Base-by-base conservation (phyloP, 2,113 vertebrate genomes). In the Larimichthys crocea region DNA sequence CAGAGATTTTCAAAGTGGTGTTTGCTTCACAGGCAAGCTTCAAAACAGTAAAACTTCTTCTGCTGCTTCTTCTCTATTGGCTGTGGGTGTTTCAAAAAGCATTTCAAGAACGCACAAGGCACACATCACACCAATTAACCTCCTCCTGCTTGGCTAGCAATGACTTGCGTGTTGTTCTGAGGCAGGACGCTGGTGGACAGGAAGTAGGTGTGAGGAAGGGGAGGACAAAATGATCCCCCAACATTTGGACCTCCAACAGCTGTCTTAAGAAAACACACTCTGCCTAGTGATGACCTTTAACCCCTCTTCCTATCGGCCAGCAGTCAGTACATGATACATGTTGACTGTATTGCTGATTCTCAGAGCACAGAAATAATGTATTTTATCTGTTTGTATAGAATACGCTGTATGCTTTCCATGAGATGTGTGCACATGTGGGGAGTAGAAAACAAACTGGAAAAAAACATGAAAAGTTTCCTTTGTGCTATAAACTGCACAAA, bases 241-340 rank as follows among this genome's bases (percentile, higher is more conserved):
- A 46, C 74, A 77, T 76, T 61, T 70, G 70, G 74, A 59, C 2
- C 79, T 72, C 68, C 29, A 44, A 73, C 79, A 64, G 75, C 77
- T 65, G 73, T 53, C 22, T 74, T 35, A 44, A 48, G 42, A 55
- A 62, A 57, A 50, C 50, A 29, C 20, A 50, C 2, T 79, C 55
- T 77, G 68, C 81, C 60, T 29, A 9, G 61, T 61, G 77, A 87
- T 74, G 4, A 76, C 65, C 71, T 86, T 74, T 86, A 35, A 80
- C 67, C 72, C 14, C 1, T 24, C 42, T 20, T 56, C 29, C 46
- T 56, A 24, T 8, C 65, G 42, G 73, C 26, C 12, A 11, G 40
- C 40, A 24, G 17, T 65, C 46, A 20, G 66, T 42, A 16, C 3
- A 15, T 14, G 35, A 35, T 35, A 35, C 35, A 35, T 35, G 35